Base-by-base conservation (phyloP, 2,113 vertebrate genomes). In the Apodemus sylvaticus region DNA sequence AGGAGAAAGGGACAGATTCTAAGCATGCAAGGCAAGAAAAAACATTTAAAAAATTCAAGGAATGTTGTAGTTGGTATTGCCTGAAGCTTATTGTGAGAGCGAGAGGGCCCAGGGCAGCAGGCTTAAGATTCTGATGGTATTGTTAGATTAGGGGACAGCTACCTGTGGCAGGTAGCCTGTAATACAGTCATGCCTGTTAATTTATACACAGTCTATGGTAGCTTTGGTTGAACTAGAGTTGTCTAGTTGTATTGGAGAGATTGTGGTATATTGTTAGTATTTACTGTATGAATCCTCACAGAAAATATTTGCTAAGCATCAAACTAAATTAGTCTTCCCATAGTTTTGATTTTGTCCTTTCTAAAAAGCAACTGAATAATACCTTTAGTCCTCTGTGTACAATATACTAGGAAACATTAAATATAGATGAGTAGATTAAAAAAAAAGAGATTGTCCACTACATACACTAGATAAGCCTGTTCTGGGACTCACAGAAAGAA, bases 371-470 rank as follows among this genome's bases (percentile, higher is more conserved):
- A 45, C 19, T n/a, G 11, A 45, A 7, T 83, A 45, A 7, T 83
- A 78, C n/a, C n/a, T 55, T 86, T 85, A 34, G 60, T 74, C 45
- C 7, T 11, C 34, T 34, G 55, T 3, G 58, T 62, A 34, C 14
- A 6, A 29, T 74, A 13, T 36, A 36, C 10, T 34, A 66, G 20
- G n/a, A 36, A 31, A 76, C 76, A 36, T 3, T 2, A 81, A 79
- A 2, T 53, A 14, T 16, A 17, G 22, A 62, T 68, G 8, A 10
- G 45, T 45, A 7, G 4, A 19, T 9, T n/a, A 0, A 0, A 42
- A 8, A 7, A 66, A 14, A 58, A 86, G 53, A 0, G 70, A 8
- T 51, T 36, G 24, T 58, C 14, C 34, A 14, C 4, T 11, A n/a
- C 53, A n/a, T 22, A 7, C 4, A 70, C 12, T 29, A 31, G 0